Conservation (phyloP, 1,140 invertebrate species). For the Drosophila sturtevanti region DNA sequence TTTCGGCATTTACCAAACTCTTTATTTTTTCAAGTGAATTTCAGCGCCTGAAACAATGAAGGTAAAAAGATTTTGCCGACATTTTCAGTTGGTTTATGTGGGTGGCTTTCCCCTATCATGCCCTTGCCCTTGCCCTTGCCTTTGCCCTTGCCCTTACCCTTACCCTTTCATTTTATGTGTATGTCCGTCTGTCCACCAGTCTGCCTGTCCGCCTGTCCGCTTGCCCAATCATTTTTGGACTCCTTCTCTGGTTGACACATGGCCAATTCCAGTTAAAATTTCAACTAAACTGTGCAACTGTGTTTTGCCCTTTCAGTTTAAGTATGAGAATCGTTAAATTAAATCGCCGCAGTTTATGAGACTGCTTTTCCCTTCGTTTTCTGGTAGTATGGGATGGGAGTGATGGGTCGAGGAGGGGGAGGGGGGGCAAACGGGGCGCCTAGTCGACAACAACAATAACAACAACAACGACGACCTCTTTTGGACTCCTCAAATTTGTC, state of each 20-base stretch:
- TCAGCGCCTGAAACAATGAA: conserved; percentile 69
- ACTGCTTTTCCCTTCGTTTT: conserved; percentile 68
- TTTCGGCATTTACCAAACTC: conserved; percentile 5
- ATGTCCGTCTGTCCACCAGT: not conserved
- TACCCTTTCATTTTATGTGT: conserved; percentile 7
- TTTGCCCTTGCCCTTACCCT: not conserved
- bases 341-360: conserved; percentile 78
- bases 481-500: conserved; percentile 71
- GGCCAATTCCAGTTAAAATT: conserved; percentile 65
- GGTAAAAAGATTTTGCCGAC: conserved; percentile 40
- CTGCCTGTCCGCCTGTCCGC: not conserved
- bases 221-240: conserved; percentile 3
- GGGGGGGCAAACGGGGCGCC: conserved; percentile 47
- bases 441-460: conserved; percentile 30
- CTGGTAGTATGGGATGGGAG: too few species aligned
- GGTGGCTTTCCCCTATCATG: too few species aligned
- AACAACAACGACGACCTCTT: conserved; percentile 57
- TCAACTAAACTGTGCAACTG: conserved; percentile 30
- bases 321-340: conserved; percentile 77
- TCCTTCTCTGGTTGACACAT: conserved; percentile 33
- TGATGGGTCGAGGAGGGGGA: too few species aligned
- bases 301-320: conserved; percentile 31
- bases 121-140: conserved; percentile 1
- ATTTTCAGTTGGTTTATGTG: conserved; percentile 68
- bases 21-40: conserved; percentile 72